phyloP scores from a whole-genome alignment of 2,113 vertebrate genomes.

The Rana temporaria region DNA sequence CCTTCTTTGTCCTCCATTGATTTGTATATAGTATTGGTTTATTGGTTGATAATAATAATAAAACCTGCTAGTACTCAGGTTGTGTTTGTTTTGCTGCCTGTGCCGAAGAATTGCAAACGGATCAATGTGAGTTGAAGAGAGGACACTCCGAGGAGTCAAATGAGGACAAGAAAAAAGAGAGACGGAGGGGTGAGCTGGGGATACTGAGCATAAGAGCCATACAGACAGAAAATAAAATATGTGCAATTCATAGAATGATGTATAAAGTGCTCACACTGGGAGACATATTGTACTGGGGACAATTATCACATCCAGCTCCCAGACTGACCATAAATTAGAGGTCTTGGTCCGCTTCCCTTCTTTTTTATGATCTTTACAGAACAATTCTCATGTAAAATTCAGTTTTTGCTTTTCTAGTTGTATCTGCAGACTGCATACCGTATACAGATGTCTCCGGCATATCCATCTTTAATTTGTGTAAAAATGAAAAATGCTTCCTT shows the following conservation, averaged over 20 bases:
- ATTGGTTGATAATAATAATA: not conserved
- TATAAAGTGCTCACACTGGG: too few species aligned
- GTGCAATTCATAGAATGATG: not conserved
- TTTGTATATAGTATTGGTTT: not conserved
- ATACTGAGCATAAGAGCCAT: not conserved
- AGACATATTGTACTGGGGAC: too few species aligned
- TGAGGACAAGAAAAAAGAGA: slow-evolving; percentile 39
- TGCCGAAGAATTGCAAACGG: slow-evolving; percentile 38
- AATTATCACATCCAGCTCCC: too few species aligned
- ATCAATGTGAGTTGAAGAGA: slow-evolving; percentile 47
- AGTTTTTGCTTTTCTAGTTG: too few species aligned
- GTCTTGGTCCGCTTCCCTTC: too few species aligned
- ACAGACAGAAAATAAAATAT: not conserved
- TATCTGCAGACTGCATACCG: too few species aligned
- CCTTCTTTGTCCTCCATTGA: not conserved
- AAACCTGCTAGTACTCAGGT: not conserved
- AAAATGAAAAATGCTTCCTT: too few species aligned
- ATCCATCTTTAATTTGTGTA: too few species aligned
- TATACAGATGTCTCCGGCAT: too few species aligned
- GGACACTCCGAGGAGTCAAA: slow-evolving; percentile 39
- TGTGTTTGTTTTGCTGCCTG: slow-evolving; percentile 20
- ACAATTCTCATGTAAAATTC: too few species aligned
- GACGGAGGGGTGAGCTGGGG: not conserved
- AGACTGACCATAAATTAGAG: too few species aligned
- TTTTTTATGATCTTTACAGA: too few species aligned